Evolutionary conservation across 2,888 invertebrate species (phyloP).

Genomic region (Ernsta delagoae): DNA sequence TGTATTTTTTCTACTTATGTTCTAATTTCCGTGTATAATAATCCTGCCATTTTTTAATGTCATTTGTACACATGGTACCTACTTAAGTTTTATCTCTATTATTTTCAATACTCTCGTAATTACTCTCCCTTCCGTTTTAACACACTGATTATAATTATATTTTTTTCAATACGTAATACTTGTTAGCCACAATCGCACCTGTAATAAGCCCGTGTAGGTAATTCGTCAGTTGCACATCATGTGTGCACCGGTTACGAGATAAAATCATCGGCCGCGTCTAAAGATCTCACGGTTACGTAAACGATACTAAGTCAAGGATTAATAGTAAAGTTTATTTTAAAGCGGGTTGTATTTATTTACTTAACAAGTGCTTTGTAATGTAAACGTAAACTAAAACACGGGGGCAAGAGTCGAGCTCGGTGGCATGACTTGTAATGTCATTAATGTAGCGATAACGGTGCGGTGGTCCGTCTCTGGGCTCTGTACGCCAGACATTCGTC

Average conservation of each 20-base stretch:
- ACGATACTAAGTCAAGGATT: slow-evolving; percentile 76
- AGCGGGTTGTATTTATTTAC: slow-evolving; percentile 78
- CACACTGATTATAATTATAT: no score
- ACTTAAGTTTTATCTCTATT: no score
- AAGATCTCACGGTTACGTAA: slow-evolving; percentile 72
- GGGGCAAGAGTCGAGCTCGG: slow-evolving; percentile 52
- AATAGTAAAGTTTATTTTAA: slow-evolving; percentile 78
- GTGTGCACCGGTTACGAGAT: slow-evolving; percentile 24
- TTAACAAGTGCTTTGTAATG: slow-evolving; percentile 80
- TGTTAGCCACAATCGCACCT: background rate
- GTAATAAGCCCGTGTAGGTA: background rate
- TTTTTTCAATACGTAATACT: no score
- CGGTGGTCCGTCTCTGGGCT: slow-evolving; percentile 17
- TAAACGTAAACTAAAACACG: slow-evolving; percentile 66
- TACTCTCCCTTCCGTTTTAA: no score
- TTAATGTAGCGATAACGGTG: slow-evolving; percentile 6
- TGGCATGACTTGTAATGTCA: slow-evolving; percentile 26
- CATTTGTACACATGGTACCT: no score
- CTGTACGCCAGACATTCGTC: slow-evolving; percentile 9
- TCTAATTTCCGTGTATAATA: slow-evolving; percentile 11
- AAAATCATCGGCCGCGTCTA: slow-evolving; percentile 40
- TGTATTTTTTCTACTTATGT: slow-evolving; percentile 37
- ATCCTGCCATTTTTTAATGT: no score
- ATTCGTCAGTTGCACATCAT: slow-evolving; percentile 8
- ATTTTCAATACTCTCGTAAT: no score